A percentile compares a stretch with the other conserved stretches of the same genome.
Conservation (phyloP, 2,888 invertebrate species). For the Smittia aterrima region DNA sequence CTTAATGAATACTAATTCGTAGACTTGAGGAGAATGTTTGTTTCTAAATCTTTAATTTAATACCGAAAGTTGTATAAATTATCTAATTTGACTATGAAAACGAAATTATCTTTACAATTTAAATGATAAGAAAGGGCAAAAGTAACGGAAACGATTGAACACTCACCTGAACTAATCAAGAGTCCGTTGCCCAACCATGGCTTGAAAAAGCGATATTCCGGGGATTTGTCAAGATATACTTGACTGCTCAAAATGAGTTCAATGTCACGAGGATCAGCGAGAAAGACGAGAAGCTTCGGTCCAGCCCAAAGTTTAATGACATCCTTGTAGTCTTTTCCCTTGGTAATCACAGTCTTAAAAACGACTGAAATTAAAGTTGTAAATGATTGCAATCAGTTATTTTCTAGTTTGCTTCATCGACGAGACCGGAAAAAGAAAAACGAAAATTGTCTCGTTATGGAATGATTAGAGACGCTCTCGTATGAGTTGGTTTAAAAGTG, state of each 20-base stretch:
- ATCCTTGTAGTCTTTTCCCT: slow-evolving; percentile 56
- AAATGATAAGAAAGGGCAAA: too few species aligned
- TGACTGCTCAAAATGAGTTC: slow-evolving; percentile 77
- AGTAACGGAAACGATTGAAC: neutral
- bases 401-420: neutral
- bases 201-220: slow-evolving; percentile 76
- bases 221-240: slow-evolving; percentile 76
- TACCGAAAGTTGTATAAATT: too few species aligned
- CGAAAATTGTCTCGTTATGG: slow-evolving; percentile 6
- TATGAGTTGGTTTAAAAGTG: neutral
- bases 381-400: neutral
- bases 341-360: slow-evolving; percentile 60
- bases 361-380: slow-evolving; percentile 59
- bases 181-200: slow-evolving; percentile 83
- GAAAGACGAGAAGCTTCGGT: slow-evolving; percentile 69
- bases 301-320: slow-evolving; percentile 74
- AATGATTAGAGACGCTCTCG: neutral
- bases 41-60: too few species aligned
- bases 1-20: too few species aligned
- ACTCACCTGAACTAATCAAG: slow-evolving; percentile 72
- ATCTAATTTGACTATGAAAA: neutral
- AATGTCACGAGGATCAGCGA: slow-evolving; percentile 73
- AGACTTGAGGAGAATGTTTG: too few species aligned
- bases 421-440: slow-evolving; percentile 7
- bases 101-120: neutral